A percentile compares a stretch with the other conserved stretches of the same genome.
These are phyloP conservation scores for Acrocyrtus sp. DNA, from an alignment of 2,888 invertebrate genomes.

Conservation along the genomic window DNA sequence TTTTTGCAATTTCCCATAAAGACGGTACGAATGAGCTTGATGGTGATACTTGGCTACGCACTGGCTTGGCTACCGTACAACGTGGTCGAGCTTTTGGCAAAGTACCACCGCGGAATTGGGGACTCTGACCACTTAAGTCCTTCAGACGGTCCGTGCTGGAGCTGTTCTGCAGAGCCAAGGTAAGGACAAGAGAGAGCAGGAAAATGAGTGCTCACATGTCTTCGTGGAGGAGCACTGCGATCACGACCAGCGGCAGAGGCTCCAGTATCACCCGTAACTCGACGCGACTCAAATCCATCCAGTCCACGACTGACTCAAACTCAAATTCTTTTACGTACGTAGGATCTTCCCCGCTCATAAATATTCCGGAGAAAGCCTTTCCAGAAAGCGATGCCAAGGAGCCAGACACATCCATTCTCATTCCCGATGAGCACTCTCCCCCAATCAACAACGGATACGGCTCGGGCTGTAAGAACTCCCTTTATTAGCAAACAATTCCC, in stretches of 20 bases:
- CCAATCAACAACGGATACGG: no score
- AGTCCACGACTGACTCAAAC: neutral
- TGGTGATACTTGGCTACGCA: slow-evolving; percentile 67
- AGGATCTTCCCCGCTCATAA: neutral
- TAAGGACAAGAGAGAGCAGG: slow-evolving; percentile 1
- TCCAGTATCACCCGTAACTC: slow-evolving; percentile 6
- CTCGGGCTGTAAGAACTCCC: no score
- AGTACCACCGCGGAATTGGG: slow-evolving; percentile 26
- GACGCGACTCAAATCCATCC: neutral
- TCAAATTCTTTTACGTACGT: neutral
- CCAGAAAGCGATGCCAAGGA: no score
- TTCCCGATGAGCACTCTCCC: no score
- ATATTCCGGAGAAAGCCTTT: no score
- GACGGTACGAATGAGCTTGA: slow-evolving; percentile 70
- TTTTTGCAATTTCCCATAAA: no score
- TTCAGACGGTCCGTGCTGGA: slow-evolving; percentile 26
- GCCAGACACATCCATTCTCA: no score
- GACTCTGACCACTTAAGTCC: slow-evolving; percentile 58
- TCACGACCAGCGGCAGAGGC: slow-evolving; percentile 10
- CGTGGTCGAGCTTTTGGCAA: slow-evolving; percentile 39
- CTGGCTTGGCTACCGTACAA: slow-evolving; percentile 68
- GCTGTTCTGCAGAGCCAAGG: slow-evolving; percentile 18
- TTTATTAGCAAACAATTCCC: no score
- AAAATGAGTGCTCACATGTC: slow-evolving; percentile 12
- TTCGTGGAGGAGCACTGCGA: slow-evolving; percentile 24